Conservation (phyloP, 1,140 invertebrate genomes). For the Stenopsyche tienmushanensis region DNA sequence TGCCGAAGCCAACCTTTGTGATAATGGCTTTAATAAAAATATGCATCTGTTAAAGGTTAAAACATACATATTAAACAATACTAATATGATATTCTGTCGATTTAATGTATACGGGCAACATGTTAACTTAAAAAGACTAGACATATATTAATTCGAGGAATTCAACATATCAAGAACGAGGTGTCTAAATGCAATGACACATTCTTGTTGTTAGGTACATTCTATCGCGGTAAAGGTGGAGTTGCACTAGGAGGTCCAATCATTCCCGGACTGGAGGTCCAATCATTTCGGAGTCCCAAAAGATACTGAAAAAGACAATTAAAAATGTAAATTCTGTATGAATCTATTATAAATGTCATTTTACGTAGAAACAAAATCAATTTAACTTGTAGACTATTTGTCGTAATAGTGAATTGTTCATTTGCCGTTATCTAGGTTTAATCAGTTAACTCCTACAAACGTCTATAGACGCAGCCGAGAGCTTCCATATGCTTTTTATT, state of each 20-base stretch:
- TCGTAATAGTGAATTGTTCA: background rate
- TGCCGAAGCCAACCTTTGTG: too few relatives aligned
- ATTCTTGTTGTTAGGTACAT: background rate
- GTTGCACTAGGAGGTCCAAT: constrained; percentile 26
- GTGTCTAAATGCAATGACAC: background rate
- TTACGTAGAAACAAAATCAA: background rate
- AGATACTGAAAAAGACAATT: constrained; percentile 35
- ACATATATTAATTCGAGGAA: background rate
- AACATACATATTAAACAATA: too few relatives aligned
- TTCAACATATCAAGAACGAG: background rate
- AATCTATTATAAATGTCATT: background rate
- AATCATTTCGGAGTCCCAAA: constrained; percentile 37
- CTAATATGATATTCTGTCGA: too few relatives aligned
- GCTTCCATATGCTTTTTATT: background rate
- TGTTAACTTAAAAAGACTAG: background rate
- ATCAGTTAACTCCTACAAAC: too few relatives aligned
- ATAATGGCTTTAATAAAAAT: too few relatives aligned
- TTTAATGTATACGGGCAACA: background rate
- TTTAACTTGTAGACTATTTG: background rate
- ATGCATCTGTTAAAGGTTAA: too few relatives aligned
- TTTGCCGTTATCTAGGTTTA: too few relatives aligned
- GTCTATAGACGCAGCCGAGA: too few relatives aligned
- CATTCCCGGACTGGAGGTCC: constrained; percentile 37
- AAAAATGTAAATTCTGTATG: constrained; percentile 14
- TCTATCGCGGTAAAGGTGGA: constrained; percentile 32